Evolutionary conservation across 2,113 vertebrate genomes (phyloP), one percentile per base, ranked within the genome.

Genomic region (Arvicanthis niloticus): DNA sequence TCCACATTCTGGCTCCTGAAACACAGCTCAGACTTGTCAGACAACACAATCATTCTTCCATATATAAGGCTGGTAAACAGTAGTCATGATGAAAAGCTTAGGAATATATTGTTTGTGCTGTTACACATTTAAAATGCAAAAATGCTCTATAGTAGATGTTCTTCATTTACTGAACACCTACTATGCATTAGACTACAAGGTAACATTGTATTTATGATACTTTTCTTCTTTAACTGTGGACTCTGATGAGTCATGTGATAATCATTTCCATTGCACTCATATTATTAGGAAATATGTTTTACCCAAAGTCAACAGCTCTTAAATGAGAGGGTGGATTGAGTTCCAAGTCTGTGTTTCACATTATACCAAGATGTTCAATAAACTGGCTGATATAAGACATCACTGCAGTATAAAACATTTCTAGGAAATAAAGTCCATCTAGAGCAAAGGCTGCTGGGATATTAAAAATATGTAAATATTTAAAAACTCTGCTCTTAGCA

Each of bases 361-460:
- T 51, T 48, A 62, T 37, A 89, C 42, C 34, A 78, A 67, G 53
- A 78, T 29, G 29, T 37, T 90, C 75, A 94, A 34, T 53, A 89
- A 89, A 89, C 72, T 56, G 9, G 1, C 42, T 88, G 53, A 67
- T 68, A 26, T 0, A 91, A 88, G 58, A 58, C 45, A 91, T 73
- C 58, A 9, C 24, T 73, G 3, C 26, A 60, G 31, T 37, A 94
- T 7, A 48, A 86, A 88, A 67, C 65, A 91, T 75, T 88, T 42
- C 76, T 78, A 73, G n/a, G 48, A 91, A 92, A 86, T 91, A 67
- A 88, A 94, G 24, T 1, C 29, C 34, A 90, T 72, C 42, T 92
- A 88, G n/a, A 92, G 80, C 80, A 87, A 89, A 70, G 42, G 16
- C 29, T 73, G 40, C 13, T 97, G 76, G 62, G 26, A 84, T 77